Base-by-base conservation (phyloP, 1,140 invertebrate genomes). In the Thrips palmi region DNA sequence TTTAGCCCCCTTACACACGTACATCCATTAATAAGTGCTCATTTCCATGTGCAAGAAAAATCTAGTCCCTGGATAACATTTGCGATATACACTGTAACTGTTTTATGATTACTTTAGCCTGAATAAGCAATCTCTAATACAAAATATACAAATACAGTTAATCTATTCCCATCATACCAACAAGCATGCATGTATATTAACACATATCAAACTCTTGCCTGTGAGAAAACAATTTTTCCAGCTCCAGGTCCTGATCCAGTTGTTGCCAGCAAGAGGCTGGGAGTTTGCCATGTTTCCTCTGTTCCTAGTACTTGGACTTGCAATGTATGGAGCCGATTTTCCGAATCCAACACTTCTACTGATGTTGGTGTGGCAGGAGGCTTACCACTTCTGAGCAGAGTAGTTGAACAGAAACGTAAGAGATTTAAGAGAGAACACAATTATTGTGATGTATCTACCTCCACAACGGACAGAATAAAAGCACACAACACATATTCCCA, bases 231-330 rank as follows among this genome's bases (percentile, higher is more conserved):
- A 2, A 77, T 75, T 43, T 68, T 68, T 14, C 82, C 82, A 8
- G n/a, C n/a, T 8, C 61, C 64, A 15, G 61, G 70, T 24, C 55
- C 64, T 7, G 65, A 53, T 39, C 74, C 64, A 14, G 61, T 43
- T n/a, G n/a, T 70, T 1, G 79, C 81, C 18, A 80, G 60, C 32
- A 87, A 57, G 32, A 88, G 62, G 42, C 79, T 80, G 1, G 81
- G 81, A 3, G 78, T 84, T 23, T 83, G 74, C 76, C 80, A 83
- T 0, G 78, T 83, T 52, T 84, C 78, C 49, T 87, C 82, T 0
- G 71, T 73, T 0, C 78, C 82, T 21, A 88, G 53, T 11, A 83
- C 69, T 50, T 76, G 69, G 1, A 87, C 70, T 30, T 75, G 63
- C 33, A 86, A 57, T 23, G 69, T 68, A 47, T 83, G 73, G 10